Evolutionary conservation across 2,797 vertebrate species (phyloP).

Genomic region (Artibeus lituratus): DNA sequence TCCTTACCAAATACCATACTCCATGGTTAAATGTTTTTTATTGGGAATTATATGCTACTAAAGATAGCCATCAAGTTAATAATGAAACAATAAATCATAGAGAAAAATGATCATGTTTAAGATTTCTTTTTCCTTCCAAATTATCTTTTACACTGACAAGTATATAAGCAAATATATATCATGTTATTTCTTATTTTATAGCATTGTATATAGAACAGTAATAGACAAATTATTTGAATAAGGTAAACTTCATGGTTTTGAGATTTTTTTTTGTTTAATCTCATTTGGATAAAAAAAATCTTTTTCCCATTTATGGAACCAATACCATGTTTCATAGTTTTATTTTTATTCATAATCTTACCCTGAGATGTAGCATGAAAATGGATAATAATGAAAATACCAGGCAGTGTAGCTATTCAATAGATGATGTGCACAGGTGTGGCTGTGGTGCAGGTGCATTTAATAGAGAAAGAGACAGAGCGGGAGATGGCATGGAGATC

Average conservation of each 20-base stretch:
- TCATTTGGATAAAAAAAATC: neutral
- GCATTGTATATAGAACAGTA: neutral
- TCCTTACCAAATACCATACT: neutral
- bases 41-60: neutral
- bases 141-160: neutral
- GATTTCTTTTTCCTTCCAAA: neutral
- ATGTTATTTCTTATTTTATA: neutral
- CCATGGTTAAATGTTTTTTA: neutral
- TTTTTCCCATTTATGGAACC: neutral
- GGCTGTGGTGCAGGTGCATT: neutral
- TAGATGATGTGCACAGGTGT: neutral
- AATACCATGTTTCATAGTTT: neutral
- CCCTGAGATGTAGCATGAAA: neutral
- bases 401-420: neutral
- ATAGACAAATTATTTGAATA: neutral
- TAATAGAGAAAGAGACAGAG: neutral
- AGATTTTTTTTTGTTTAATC: neutral
- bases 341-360: neutral
- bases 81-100: neutral
- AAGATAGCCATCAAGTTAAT: neutral
- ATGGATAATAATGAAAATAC: neutral
- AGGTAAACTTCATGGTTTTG: neutral
- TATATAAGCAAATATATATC: neutral
- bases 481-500: accelerated
- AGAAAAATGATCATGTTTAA: neutral